Percentiles rank a stretch among this genome's conserved stretches.
Evolutionary conservation across 2,888 invertebrate species (phyloP).

Genomic region (Drosophila cognata): DNA sequence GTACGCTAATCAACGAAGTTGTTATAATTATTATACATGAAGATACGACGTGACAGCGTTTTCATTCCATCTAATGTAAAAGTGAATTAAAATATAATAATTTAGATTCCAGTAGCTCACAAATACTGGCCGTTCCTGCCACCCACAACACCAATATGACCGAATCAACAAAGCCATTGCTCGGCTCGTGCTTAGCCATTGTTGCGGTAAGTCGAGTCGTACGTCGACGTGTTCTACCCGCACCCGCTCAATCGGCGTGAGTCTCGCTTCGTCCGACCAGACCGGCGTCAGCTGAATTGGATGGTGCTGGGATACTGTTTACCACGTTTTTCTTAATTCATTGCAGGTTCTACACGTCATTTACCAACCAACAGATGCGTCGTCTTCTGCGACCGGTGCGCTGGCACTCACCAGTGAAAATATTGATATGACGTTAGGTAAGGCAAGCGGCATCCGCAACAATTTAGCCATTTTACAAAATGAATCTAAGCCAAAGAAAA

Average conservation of each 20-base stretch:
- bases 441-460: constrained; percentile 72
- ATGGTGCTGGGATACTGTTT: neutral
- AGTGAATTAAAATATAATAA: constrained; percentile 52
- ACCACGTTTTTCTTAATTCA: constrained; percentile 10
- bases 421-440: constrained; percentile 94
- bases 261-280: neutral
- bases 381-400: constrained; percentile 87
- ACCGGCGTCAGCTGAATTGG: constrained; percentile 4
- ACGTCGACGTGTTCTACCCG: constrained; percentile 72
- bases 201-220: constrained; percentile 76
- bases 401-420: constrained; percentile 92
- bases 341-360: constrained; percentile 85
- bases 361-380: constrained; percentile 90
- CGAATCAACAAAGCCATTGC: constrained; percentile 55
- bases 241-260: constrained; percentile 28
- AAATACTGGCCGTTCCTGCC: constrained; percentile 46
- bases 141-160: constrained; percentile 51
- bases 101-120: constrained; percentile 45
- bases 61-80: constrained; percentile 66
- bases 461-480: neutral
- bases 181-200: constrained; percentile 65
- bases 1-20: constrained; percentile 57
- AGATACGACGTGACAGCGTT: constrained; percentile 62
- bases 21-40: constrained; percentile 59
- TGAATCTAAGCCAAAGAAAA: constrained; percentile 1